phyloP scores from a whole-genome alignment of 2,888 invertebrate genomes.

The Andrena praecox region DNA sequence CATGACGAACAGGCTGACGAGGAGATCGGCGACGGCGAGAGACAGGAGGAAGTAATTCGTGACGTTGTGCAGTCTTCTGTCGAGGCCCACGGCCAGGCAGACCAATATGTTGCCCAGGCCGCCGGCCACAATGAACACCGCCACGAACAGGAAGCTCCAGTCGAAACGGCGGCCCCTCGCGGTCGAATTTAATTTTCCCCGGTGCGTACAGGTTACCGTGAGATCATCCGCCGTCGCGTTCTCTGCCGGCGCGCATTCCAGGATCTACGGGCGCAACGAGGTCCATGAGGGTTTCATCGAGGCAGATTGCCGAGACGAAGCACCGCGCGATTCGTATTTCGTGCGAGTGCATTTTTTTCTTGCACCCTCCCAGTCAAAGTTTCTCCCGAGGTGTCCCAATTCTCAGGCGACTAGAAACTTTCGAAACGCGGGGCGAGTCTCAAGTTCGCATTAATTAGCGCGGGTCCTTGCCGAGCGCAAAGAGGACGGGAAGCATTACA shows the following conservation, averaged over 20 bases:
- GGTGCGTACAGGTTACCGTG: conserved; percentile 70
- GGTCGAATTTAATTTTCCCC: conserved; percentile 57
- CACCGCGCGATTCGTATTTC: neutral
- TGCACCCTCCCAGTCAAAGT: neutral
- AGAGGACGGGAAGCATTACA: neutral
- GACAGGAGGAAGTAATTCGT: conserved; percentile 98
- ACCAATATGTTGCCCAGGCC: conserved; percentile 96
- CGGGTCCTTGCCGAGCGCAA: neutral
- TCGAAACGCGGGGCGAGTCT: neutral
- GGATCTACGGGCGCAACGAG: conserved; percentile 63
- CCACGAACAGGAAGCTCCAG: conserved; percentile 94
- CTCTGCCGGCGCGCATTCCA: conserved; percentile 72
- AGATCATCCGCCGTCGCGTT: conserved; percentile 68
- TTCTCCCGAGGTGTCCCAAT: neutral
- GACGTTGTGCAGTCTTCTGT: conserved; percentile 96
- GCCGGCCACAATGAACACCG: conserved; percentile 94
- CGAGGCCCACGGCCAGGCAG: conserved; percentile 96
- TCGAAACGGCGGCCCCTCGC: conserved; percentile 84
- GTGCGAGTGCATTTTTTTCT: neutral
- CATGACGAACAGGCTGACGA: conserved; percentile 98
- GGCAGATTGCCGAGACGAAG: neutral
- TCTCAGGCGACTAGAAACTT: neutral
- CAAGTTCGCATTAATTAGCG: conserved; percentile 16
- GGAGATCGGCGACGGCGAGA: conserved; percentile 95
- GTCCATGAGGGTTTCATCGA: neutral